Percentiles rank a stretch among this genome's conserved stretches.
Evolutionary conservation across 2,888 invertebrate species (phyloP).

Genomic region (Bembecia ichneumoniformis): DNA sequence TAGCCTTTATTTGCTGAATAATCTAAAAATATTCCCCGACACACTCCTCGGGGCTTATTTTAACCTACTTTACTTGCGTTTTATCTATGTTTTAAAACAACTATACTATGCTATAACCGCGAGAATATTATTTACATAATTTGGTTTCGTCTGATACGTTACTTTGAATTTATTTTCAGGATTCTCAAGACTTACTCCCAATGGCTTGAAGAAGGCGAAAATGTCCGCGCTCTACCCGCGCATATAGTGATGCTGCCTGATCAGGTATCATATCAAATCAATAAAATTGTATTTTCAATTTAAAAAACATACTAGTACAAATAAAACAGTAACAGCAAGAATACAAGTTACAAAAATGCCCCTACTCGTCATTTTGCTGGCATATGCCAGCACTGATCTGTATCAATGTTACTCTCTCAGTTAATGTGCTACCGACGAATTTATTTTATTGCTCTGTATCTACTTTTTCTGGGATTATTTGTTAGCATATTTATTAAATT

Average conservation of each 20-base stretch:
- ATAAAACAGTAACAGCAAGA: too few species aligned
- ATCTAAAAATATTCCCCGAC: too few species aligned
- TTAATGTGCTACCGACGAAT: neutral
- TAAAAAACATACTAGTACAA: neutral
- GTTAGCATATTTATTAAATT: too few species aligned
- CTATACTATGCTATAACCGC: neutral
- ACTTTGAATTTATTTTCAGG: too few species aligned
- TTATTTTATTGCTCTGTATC: too few species aligned
- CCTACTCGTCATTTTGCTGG: neutral
- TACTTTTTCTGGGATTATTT: too few species aligned
- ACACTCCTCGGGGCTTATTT: too few species aligned
- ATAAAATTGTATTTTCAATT: neutral
- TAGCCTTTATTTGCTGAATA: too few species aligned
- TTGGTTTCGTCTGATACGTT: conserved; percentile 3
- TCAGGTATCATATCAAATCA: conserved; percentile 26
- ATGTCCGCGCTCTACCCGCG: conserved; percentile 29
- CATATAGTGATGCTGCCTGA: conserved; percentile 42
- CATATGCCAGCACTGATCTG: too few species aligned
- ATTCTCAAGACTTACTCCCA: conserved; percentile 31
- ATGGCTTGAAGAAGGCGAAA: conserved; percentile 50
- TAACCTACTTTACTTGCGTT: neutral
- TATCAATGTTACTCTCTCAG: neutral
- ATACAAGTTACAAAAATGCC: neutral
- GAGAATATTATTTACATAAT: neutral
- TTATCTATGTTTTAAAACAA: neutral